Base-by-base conservation (phyloP, 2,797 vertebrate genomes). In the Rhodeus uyekii region DNA sequence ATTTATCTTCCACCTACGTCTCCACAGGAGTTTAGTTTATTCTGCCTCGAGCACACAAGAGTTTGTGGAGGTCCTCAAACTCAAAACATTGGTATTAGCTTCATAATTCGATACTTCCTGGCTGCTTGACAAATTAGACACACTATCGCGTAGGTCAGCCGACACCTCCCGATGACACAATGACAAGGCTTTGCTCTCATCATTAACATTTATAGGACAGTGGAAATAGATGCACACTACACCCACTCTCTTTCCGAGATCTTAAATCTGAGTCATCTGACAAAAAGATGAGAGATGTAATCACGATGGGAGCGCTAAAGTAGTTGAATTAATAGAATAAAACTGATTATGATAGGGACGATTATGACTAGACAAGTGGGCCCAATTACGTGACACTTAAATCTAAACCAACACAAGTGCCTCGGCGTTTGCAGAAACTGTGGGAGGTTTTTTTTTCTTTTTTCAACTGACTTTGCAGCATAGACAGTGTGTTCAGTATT, bases 131-230 rank as follows among this genome's bases (percentile, higher is more conserved):
- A 74, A 58, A 63, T 82, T 46, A 46, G 73, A 9, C 50, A 0
- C 29, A 19, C 73, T 65, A 32, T 76, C 48, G 2, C 42, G 36
- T 67, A 58, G 72, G 60, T 60, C 48, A 60, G n/a, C 29, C 8
- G 73, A 68, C 80, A 58, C 13, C 63, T 68, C 48, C 38, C 8
- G 14, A 75, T 67, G 69, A 81, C 32, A 63, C 18, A 4, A 16
- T 42, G 72, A 76, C 80, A 76, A 68, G 50, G 36, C 27, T 82
- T 44, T 76, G 61, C 46, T 67, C 69, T 44, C 34, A n/a, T 65
- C 79, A 74, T 81, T 81, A 81, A 55, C 61, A 55, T 67, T 75
- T 76, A 75, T 67, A 82, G 48, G 72, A 24, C 44, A 27, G 61
- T 67, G 44, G 34, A 68, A 73, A 73, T 55, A 79, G 19, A 39